Percentiles rank a stretch among this genome's conserved stretches.
Conservation (phyloP, 2,113 vertebrate species). For the Podarcis raffonei region DNA sequence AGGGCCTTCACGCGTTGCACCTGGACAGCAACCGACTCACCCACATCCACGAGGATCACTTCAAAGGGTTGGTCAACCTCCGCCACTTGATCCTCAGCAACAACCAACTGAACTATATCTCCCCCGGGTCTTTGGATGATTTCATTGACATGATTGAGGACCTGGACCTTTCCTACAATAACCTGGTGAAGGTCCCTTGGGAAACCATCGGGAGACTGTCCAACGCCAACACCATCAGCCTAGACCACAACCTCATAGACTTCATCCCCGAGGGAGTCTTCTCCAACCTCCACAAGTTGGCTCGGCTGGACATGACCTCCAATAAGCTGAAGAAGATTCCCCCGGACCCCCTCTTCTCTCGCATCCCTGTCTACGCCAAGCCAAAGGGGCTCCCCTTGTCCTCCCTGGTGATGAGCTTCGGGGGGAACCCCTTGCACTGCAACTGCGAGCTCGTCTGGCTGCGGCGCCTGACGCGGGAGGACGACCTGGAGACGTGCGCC, state of each 20-base stretch:
- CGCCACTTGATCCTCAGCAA: conserved; percentile 92
- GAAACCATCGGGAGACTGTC: conserved; percentile 84
- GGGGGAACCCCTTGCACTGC: conserved; percentile 92
- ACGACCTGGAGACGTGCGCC: conserved; percentile 92
- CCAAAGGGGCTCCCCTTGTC: conserved; percentile 84
- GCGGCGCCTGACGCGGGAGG: conserved; percentile 88
- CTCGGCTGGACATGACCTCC: conserved; percentile 94
- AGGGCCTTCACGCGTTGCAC: conserved; percentile 88
- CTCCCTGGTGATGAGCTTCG: conserved; percentile 90
- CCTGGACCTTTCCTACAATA: conserved; percentile 96
- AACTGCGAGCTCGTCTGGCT: conserved; percentile 96
- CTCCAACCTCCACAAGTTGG: conserved; percentile 93
- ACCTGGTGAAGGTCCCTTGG: conserved; percentile 89
- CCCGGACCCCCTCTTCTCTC: conserved; percentile 89
- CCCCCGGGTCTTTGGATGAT: conserved; percentile 86
- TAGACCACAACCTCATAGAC: conserved; percentile 96
- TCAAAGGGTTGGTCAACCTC: conserved; percentile 88
- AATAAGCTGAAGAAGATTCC: conserved; percentile 97
- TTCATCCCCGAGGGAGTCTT: conserved; percentile 92
- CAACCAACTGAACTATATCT: conserved; percentile 90
- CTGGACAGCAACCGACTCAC: conserved; percentile 92
- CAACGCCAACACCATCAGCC: conserved; percentile 91
- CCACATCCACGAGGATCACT: conserved; percentile 84
- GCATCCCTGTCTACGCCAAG: conserved; percentile 90
- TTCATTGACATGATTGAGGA: conserved; percentile 91